Evolutionary conservation across 1,140 invertebrate species (phyloP), one percentile per base, ranked within the genome.

Genomic region (Polypedilum pembai): DNA sequence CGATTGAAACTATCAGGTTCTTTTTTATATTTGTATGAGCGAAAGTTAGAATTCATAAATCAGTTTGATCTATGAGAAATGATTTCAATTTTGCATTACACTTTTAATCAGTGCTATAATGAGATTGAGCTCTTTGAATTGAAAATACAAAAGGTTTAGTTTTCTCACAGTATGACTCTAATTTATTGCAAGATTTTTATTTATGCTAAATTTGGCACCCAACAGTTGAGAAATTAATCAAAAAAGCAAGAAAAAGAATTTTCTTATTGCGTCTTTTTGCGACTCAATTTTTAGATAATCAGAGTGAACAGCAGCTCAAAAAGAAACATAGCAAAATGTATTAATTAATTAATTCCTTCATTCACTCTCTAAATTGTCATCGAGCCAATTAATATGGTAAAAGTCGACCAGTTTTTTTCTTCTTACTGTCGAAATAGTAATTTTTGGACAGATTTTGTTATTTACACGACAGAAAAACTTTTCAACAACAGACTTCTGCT

Each of bases 181-280:
- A 15, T 56, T 56, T 56, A 56, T 56, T 4, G 12, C 12, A 56
- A 56, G 45, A 56, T 56, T 56, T 56, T 15, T 12, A 56, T 56
- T n/a, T 56, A 56, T n/a, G 45, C 45, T 56, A 56, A 56, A 56
- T 56, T 56, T 56, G 45, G 45, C 45, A 56, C 45, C 45, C 45
- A n/a, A 56, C 45, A 56, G 45, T n/a, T 4, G 4, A n/a, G 45
- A 56, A 56, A 56, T 56, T 56, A 56, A 56, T 56, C 45, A 56
- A n/a, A 56, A 45, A n/a, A 15, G 24, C 24, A 33, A 33, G 24
- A 33, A 33, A 33, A 5, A 33, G n/a, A 56, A 8, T 56, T 56
- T 56, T n/a, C 15, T 56, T 56, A n/a, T 12, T 12, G 15, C 12
- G 12, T 56, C 15, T 45, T 56, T 56, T 56, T 56, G 45, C 45